Conservation (phyloP, 2,888 invertebrate genomes). For the Antheraea yamamai region DNA sequence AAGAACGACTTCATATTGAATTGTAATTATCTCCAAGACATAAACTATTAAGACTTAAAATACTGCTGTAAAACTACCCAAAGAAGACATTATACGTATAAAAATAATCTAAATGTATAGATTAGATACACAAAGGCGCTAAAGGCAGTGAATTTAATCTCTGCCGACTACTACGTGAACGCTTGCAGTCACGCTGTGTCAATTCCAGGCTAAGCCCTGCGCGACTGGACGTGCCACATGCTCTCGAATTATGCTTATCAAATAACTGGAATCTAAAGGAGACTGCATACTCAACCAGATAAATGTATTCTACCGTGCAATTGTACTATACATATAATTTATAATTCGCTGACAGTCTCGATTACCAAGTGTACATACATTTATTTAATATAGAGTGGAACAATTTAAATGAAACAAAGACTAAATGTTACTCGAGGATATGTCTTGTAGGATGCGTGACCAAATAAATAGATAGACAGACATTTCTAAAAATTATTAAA, state of each 20-base stretch:
- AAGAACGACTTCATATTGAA: too few species aligned
- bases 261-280: slow-evolving; percentile 18
- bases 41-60: neutral
- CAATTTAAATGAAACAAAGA: too few species aligned
- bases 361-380: neutral
- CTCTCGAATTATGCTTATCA: slow-evolving; percentile 20
- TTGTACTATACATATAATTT: neutral
- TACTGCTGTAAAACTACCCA: neutral
- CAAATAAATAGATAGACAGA: too few species aligned
- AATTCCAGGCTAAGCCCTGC: neutral
- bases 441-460: too few species aligned
- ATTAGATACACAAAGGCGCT: neutral
- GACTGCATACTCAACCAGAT: slow-evolving; percentile 6
- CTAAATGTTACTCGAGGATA: too few species aligned
- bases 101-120: neutral
- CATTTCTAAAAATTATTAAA: too few species aligned
- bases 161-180: neutral
- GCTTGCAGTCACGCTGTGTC: neutral
- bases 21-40: too few species aligned
- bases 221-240: neutral
- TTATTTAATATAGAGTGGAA: too few species aligned
- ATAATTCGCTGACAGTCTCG: neutral
- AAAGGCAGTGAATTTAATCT: neutral
- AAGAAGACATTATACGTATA: neutral
- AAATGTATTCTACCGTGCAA: neutral